A percentile compares a stretch with the other conserved stretches of the same genome.
Evolutionary conservation across 2,888 invertebrate species (phyloP).

Genomic region (Baccha elongata): DNA sequence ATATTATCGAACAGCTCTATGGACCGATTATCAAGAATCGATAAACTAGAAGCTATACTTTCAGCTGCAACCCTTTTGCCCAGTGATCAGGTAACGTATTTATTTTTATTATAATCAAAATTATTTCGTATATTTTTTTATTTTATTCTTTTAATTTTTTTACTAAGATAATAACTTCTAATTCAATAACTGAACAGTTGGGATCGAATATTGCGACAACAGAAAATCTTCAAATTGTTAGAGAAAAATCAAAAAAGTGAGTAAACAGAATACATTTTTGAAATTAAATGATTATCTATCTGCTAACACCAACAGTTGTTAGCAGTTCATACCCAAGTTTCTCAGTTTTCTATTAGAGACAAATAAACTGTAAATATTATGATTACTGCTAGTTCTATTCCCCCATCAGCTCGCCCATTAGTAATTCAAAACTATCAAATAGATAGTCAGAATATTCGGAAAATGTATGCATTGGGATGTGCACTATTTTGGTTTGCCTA

Average conservation of each 20-base stretch:
- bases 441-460: too few species aligned
- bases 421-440: too few species aligned
- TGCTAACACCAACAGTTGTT: too few species aligned
- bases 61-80: constrained; percentile 90
- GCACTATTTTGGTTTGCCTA: too few species aligned
- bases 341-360: too few species aligned
- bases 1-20: constrained; percentile 91
- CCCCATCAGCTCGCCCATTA: too few species aligned
- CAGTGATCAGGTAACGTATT: constrained; percentile 83
- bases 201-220: constrained; percentile 80
- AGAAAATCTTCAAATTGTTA: constrained; percentile 81
- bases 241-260: constrained; percentile 81
- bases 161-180: constrained; percentile 80
- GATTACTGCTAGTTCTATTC: too few species aligned
- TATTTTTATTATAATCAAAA: constrained; percentile 1
- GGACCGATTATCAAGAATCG: constrained; percentile 93
- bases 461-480: too few species aligned
- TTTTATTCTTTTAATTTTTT: not conserved
- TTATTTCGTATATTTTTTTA: not conserved
- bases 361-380: too few species aligned
- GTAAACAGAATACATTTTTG: constrained; percentile 45
- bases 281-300: too few species aligned
- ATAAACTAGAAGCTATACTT: constrained; percentile 92
- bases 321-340: too few species aligned
- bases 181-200: constrained; percentile 80